phyloP scores from a whole-genome alignment of 2,113 vertebrate species.

The Arizona elegans region DNA sequence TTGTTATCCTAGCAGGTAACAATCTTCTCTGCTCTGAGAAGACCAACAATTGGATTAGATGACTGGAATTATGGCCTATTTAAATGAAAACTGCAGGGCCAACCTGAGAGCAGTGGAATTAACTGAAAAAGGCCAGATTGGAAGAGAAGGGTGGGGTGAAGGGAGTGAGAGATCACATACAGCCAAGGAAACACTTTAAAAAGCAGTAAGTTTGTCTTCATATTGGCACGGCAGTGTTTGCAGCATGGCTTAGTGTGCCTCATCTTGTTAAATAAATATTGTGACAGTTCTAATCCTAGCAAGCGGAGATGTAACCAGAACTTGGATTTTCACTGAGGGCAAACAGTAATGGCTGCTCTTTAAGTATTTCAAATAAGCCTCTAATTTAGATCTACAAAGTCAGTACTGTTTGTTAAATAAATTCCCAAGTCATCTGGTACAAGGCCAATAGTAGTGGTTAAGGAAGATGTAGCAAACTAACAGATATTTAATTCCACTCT shows the following conservation, averaged over 20 bases:
- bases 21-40: not conserved
- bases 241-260: constrained; percentile 63
- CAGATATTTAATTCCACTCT: constrained; percentile 50
- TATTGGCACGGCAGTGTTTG: constrained; percentile 61
- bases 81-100: not conserved
- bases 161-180: not conserved
- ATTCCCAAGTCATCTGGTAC: constrained; percentile 58
- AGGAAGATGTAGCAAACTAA: constrained; percentile 48
- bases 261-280: constrained; percentile 70
- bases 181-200: constrained; percentile 39
- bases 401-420: constrained; percentile 62
- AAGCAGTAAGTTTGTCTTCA: constrained; percentile 53
- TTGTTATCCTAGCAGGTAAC: not conserved
- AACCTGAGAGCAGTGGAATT: not conserved
- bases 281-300: constrained; percentile 68
- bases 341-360: constrained; percentile 59
- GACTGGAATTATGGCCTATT: not conserved
- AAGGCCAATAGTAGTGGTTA: constrained; percentile 60
- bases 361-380: constrained; percentile 61
- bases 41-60: not conserved
- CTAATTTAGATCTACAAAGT: constrained; percentile 62
- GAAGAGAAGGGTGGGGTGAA: not conserved
- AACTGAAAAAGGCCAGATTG: not conserved
- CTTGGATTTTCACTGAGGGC: constrained; percentile 68
- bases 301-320: constrained; percentile 61